Evolutionary conservation across 2,797 vertebrate genomes (phyloP).

Genomic region (Leucoraja ocellata): DNA sequence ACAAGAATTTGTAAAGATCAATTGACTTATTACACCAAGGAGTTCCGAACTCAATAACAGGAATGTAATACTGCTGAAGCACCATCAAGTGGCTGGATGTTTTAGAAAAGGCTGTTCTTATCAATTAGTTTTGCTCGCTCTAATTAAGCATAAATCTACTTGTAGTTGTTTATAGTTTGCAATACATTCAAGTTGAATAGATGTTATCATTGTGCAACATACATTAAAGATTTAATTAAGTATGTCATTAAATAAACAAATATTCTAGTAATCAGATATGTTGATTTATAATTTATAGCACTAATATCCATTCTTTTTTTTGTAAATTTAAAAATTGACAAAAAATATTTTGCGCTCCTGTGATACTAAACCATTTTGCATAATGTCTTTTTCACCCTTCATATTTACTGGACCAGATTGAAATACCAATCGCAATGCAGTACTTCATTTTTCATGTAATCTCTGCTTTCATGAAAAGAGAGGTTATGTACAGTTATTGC

Average conservation of each 20-base stretch:
- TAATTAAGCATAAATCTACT: background rate
- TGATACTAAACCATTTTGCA: background rate
- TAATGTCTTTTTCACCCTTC: background rate
- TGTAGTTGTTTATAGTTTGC: background rate
- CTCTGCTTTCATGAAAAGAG: background rate
- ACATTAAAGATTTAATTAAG: background rate
- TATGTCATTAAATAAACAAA: background rate
- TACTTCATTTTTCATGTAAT: background rate
- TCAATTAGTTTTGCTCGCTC: background rate
- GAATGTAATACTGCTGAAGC: background rate
- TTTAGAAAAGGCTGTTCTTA: background rate
- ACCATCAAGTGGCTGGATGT: background rate
- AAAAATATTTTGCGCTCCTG: background rate
- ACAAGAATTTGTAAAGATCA: background rate
- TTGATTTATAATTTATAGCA: background rate
- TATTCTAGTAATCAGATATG: background rate
- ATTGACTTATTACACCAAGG: conserved; percentile 15
- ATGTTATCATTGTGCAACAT: background rate
- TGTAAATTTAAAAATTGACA: background rate
- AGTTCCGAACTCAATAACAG: background rate
- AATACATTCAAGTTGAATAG: background rate
- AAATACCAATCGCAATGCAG: background rate
- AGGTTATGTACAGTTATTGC: background rate
- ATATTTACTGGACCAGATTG: background rate
- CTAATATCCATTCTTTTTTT: background rate